Evolutionary conservation across 2,113 vertebrate genomes (phyloP).

Genomic region (Ictalurus punctatus): DNA sequence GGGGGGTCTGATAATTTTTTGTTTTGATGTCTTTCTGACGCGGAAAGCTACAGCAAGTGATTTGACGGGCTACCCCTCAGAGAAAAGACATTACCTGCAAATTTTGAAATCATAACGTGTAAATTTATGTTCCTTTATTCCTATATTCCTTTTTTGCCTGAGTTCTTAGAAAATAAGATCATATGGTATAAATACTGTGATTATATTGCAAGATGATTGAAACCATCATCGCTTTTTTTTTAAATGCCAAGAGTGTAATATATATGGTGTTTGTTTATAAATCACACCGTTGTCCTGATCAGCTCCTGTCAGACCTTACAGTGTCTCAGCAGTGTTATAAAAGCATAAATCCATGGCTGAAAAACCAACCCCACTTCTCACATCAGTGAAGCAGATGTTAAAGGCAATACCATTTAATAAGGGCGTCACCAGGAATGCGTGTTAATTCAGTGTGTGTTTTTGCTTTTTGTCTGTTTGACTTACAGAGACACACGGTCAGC

Average conservation of each 20-base stretch:
- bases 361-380: not conserved
- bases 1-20: too few relatives aligned
- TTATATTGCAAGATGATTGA: not conserved
- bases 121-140: too few relatives aligned
- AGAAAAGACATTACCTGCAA: too few relatives aligned
- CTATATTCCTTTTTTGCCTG: too few relatives aligned
- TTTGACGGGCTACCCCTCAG: too few relatives aligned
- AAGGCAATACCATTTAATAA: not conserved
- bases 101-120: too few relatives aligned
- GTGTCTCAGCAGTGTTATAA: not conserved
- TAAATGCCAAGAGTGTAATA: not conserved
- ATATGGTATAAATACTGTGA: not conserved
- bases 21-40: too few relatives aligned
- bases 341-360: not conserved
- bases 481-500: slow-evolving; percentile 81
- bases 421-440: not conserved
- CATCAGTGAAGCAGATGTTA: not conserved
- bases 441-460: not conserved
- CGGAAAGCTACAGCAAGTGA: too few relatives aligned
- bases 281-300: not conserved
- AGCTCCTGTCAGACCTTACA: not conserved
- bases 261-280: slow-evolving; percentile 1
- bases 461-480: slow-evolving; percentile 48
- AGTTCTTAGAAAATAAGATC: not conserved
- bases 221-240: not conserved